Base-by-base conservation (phyloP, 1,140 invertebrate genomes). In the Venturia canescens region DNA sequence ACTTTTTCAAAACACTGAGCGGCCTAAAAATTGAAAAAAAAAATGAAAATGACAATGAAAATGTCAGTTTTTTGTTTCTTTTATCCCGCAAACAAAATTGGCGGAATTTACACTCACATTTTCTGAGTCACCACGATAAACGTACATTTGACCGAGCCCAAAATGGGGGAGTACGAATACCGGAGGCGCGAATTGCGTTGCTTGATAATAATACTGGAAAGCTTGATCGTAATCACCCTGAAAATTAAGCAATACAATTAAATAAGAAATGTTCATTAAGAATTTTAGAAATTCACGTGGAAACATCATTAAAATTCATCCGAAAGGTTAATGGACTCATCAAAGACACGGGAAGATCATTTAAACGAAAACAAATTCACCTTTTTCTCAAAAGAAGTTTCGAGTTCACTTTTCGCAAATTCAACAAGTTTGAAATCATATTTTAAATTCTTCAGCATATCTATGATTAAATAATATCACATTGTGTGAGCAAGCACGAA, bases 171-270 rank as follows among this genome's bases (percentile, higher is more conserved):
- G 91, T 11, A 99, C 97, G 94, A 99, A 99, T 87, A 95, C 96
- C 15, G 97, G 93, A 0, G 98, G 96, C 0, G 98, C 97, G 93
- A 99, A 99, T 91, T 99, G 98, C 0, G 98, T 99, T 0, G 99
- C 97, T 92, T 99, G 98, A 91, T 99, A 99, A 89, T 99, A 99
- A 93, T 99, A 99, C 92, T 99, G 98, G 90, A 99, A 99, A 44
- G 98, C 98, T 92, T 99, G 98, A 88, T 99, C 98, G 89, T 98
- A 99, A 90, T 99, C 98, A 15, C 95, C 95, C 93, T 95, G n/a
- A n/a, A 86, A 78, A 92, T 90, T 82, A 78, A 63, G 3, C 11
- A 23, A 23, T 21, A 83, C 87, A 94, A 94, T 91, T 98, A 98
- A 1, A 98, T 98, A 88, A 99, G 99, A 90, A 98, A 99, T 31